Evolutionary conservation across 23 tunicate species (phyloP), one percentile per base, ranked within the genome.

Genomic region (Styela clava): DNA sequence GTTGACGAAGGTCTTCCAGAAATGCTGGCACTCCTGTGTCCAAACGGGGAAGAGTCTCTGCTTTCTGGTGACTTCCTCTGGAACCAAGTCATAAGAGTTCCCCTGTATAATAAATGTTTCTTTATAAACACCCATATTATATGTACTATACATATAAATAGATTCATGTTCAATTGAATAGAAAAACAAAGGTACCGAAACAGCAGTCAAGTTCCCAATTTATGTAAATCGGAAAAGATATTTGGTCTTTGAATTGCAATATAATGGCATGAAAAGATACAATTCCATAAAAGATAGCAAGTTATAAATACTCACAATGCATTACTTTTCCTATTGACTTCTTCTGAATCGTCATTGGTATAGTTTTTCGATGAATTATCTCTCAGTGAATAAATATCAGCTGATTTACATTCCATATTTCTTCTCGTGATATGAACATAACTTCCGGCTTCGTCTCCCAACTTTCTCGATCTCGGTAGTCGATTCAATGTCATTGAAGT

Each of bases 51-150:
- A 18, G 71, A 67, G 16, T 44, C 56, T 44, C 56, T 44, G 56
- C 56, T 44, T 5, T 67, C 71, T 16, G 71, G 71, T 24, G 71
- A 67, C 24, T 67, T 67, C 16, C 71, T n/a, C 31, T 67, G 71
- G 22, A 67, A 29, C 71, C 71, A 67, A 18, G 71, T 67, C 71
- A 67, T 67, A 16, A 67, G 71, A 18, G 71, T 67, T 18, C 71
- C 71, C 71, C 71, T 67, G 31, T 12, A 12, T 5, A 44, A 44
- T 12, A 44, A 44, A 44, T n/a, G n/a, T n/a, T n/a, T n/a, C n/a
- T n/a, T n/a, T n/a, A n/a, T n/a, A n/a, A n/a, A n/a, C n/a, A n/a
- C n/a, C n/a, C n/a, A n/a, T n/a, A n/a, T n/a, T n/a, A n/a, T n/a
- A n/a, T n/a, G n/a, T n/a, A n/a, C n/a, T n/a, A n/a, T n/a, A n/a